phyloP scores from a whole-genome alignment of 1,140 invertebrate species.

The Drosophila ficusphila region DNA sequence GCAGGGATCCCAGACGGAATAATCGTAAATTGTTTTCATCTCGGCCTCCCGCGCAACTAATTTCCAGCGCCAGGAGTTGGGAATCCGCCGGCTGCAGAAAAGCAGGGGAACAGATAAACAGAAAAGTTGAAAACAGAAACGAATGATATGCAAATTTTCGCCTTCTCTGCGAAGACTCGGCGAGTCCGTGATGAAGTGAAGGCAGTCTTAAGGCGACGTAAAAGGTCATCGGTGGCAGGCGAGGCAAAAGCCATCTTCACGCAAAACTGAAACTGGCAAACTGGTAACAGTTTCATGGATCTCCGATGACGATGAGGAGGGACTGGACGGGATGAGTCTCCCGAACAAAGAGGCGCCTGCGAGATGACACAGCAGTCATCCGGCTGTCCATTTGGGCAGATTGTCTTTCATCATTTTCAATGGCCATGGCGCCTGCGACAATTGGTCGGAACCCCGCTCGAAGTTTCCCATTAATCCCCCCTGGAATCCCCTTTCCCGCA shows the following conservation, averaged over 20 bases:
- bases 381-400: conserved; percentile 33
- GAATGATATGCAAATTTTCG: conserved; percentile 75
- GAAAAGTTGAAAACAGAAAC: no score
- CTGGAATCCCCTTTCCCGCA: background rate
- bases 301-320: background rate
- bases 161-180: conserved; percentile 6
- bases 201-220: conserved; percentile 67
- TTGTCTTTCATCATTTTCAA: conserved; percentile 66
- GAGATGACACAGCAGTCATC: conserved; percentile 69
- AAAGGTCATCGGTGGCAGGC: conserved; percentile 70
- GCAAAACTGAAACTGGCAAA: no score
- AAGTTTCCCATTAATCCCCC: background rate
- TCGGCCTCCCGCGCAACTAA: conserved; percentile 33
- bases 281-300: conserved; percentile 23
- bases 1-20: conserved; percentile 61
- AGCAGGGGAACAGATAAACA: no score
- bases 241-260: conserved; percentile 60
- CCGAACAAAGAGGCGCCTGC: conserved; percentile 69
- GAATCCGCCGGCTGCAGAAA: background rate
- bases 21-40: conserved; percentile 72
- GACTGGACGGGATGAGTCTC: background rate
- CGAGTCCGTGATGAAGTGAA: conserved; percentile 58
- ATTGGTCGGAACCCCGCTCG: conserved; percentile 19
- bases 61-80: conserved; percentile 20
- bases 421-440: conserved; percentile 60